These are phyloP conservation scores for Alviniconcha marisindica DNA, from an alignment of 1,140 invertebrate genomes.

Conservation along the genomic window DNA sequence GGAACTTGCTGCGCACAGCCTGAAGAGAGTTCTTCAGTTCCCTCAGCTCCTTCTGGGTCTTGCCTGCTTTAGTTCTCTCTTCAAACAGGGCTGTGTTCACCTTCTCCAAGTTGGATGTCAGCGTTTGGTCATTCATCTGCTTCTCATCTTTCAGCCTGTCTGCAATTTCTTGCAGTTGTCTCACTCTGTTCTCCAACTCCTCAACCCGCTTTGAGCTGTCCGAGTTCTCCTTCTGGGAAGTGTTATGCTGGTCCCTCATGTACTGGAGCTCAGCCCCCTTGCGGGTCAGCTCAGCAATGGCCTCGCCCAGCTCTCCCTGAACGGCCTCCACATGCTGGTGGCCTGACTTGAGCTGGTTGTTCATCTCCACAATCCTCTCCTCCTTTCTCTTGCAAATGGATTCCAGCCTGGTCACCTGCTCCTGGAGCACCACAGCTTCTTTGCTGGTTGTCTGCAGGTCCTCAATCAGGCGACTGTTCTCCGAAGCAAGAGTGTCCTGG, in stretches of 20 bases:
- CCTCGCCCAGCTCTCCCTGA: slow-evolving; percentile 47
- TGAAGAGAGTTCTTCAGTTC: slow-evolving; percentile 51
- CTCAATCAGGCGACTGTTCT: slow-evolving; percentile 8
- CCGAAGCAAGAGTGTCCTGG: background rate
- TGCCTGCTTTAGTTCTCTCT: slow-evolving; percentile 44
- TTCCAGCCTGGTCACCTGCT: slow-evolving; percentile 41
- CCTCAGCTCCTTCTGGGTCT: slow-evolving; percentile 48
- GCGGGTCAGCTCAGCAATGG: slow-evolving; percentile 49
- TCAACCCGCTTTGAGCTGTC: slow-evolving; percentile 47
- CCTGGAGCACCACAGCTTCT: slow-evolving; percentile 27
- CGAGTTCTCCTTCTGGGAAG: slow-evolving; percentile 45
- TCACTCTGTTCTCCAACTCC: slow-evolving; percentile 51
- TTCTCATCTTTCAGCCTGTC: slow-evolving; percentile 49
- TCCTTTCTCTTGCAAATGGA: slow-evolving; percentile 35
- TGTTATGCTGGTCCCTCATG: slow-evolving; percentile 39
- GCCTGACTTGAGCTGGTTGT: slow-evolving; percentile 44
- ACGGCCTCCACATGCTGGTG: slow-evolving; percentile 49
- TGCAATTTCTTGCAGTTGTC: slow-evolving; percentile 51
- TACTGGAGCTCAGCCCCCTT: slow-evolving; percentile 40
- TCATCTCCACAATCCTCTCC: slow-evolving; percentile 32
- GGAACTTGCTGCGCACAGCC: slow-evolving; percentile 34
- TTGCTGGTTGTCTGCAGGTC: background rate
- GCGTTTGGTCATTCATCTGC: slow-evolving; percentile 54
- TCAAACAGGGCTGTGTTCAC: slow-evolving; percentile 52
- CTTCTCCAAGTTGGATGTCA: slow-evolving; percentile 44